Evolutionary conservation across 2,797 vertebrate species (phyloP).

Genomic region (Poecilia wingei): DNA sequence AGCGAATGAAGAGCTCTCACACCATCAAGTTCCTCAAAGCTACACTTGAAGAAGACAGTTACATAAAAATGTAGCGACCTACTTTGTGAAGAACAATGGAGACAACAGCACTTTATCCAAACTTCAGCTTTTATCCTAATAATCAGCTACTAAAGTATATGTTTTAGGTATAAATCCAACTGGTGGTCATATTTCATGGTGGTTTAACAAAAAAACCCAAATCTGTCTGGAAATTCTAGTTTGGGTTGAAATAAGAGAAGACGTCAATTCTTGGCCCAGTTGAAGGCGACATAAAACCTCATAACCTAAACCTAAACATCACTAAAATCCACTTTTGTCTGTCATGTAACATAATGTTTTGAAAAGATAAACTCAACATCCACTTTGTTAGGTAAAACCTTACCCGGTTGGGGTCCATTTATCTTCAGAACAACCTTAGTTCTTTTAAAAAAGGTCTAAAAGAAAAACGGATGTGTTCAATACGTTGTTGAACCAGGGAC

Average conservation of each 20-base stretch:
- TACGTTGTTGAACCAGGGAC: no score
- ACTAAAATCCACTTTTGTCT: no score
- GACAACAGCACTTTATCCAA: background rate
- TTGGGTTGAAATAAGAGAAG: background rate
- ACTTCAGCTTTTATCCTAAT: background rate
- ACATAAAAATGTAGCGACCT: background rate
- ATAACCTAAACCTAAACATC: no score
- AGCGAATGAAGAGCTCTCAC: conserved; percentile 38
- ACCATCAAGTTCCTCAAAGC: conserved; percentile 16
- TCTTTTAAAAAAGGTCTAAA: no score
- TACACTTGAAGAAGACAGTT: background rate
- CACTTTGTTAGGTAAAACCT: no score
- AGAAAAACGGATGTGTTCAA: no score
- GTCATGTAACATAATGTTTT: no score
- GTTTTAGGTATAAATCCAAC: background rate
- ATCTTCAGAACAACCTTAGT: no score
- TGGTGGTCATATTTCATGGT: background rate
- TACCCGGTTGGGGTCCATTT: no score
- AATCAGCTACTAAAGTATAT: background rate
- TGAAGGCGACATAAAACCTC: background rate
- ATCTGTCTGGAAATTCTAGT: background rate
- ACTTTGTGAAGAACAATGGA: background rate
- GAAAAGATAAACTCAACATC: no score
- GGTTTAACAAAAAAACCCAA: background rate
- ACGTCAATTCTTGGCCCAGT: background rate